Evolutionary conservation across 2,113 vertebrate species (phyloP), one percentile per base, ranked within the genome.

Genomic region (Chrysochloris asiatica): DNA sequence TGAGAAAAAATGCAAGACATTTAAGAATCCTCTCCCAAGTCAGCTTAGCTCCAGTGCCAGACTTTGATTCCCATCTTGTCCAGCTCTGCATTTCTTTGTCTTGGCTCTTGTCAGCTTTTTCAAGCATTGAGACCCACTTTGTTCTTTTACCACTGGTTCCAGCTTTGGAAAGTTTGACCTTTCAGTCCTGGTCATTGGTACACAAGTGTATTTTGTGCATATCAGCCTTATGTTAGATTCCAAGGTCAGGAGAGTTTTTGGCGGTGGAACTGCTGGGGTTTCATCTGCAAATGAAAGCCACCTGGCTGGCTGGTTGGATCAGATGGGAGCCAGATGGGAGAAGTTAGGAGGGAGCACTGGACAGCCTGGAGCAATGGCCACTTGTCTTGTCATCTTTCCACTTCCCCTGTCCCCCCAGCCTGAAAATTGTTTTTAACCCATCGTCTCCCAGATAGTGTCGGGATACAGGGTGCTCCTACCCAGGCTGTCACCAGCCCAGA

Each of bases 271-370:
- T 47, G 85, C 67, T 22, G 50, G 89, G 84, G 77, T 63, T 93
- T 93, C 82, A 56, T 92, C 84, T 79, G 38, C 56, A 93, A 72
- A 88, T 67, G 86, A 72, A 92, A 97, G 86, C 85, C 92, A 43
- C 91, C 95, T 86, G 95, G 67, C 45, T 10, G 19, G 22, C 89
- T 56, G 78, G 50, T 26, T 0, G 1, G 78, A 4, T 73, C 47
- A 13, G 83, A 77, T 43, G 30, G 93, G 56, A 75, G 85, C 93
- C 78, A 93, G 88, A 87, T 86, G 91, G 14, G 50, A 87, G 94
- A 14, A 56, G 86, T 10, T 54, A 14, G 80, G 33, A 91, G 81
- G 45, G 79, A 22, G 72, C 76, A 22, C 78, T 1, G 19, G 43
- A 1, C 63, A 11, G 26, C 56, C 72, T 85, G 12, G 80, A 56